These are phyloP conservation scores for Cephus pulcher DNA, from an alignment of 2,888 invertebrate genomes.

Conservation along the genomic window DNA sequence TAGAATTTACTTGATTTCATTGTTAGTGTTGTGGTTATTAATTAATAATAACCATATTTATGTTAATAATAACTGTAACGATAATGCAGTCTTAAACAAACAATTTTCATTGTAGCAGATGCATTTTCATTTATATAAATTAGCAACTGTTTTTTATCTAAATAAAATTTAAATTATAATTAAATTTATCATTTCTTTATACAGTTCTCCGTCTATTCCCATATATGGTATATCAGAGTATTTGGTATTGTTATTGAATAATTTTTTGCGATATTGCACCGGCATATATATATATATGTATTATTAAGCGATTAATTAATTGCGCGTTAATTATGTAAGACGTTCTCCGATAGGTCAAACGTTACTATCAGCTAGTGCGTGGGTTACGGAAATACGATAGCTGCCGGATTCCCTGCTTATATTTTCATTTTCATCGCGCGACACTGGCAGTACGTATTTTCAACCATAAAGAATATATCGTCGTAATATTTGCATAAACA, in stretches of 20 bases:
- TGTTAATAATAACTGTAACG: background rate
- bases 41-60: background rate
- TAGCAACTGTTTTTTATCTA: background rate
- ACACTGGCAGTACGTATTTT: background rate
- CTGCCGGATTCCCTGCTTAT: background rate
- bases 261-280: background rate
- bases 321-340: background rate
- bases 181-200: background rate
- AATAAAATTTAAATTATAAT: background rate
- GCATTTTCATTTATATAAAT: background rate
- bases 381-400: slow-evolving; percentile 17
- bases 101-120: background rate
- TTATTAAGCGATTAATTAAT: background rate
- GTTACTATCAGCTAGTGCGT: slow-evolving; percentile 9
- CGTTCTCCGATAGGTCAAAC: background rate
- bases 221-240: background rate
- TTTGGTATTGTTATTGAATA: background rate
- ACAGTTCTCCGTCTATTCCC: background rate
- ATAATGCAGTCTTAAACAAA: background rate
- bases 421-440: background rate
- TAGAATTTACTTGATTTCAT: background rate
- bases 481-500: background rate
- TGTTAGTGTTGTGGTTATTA: background rate
- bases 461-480: background rate
- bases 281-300: too few species aligned